These are phyloP conservation scores for Syrmaticus mikado DNA, from an alignment of 2,113 vertebrate genomes.

Conservation along the genomic window DNA sequence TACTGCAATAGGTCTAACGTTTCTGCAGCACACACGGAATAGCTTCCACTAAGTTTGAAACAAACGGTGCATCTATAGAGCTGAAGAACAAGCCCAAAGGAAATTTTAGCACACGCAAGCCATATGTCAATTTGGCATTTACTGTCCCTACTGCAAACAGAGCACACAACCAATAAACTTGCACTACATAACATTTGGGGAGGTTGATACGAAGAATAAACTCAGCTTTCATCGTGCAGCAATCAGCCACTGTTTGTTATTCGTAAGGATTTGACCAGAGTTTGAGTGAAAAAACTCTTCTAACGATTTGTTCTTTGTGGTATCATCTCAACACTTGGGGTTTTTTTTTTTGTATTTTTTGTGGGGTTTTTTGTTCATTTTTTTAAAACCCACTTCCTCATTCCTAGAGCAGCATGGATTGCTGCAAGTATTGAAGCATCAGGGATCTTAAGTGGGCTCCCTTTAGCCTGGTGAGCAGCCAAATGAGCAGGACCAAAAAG, in stretches of 20 bases:
- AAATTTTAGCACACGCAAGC: neutral
- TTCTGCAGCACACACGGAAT: neutral
- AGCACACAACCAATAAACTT: neutral
- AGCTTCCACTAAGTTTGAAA: neutral
- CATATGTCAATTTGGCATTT: neutral
- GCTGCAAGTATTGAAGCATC: neutral
- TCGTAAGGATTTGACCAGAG: neutral
- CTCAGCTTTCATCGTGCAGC: neutral
- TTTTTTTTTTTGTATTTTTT: too few species aligned
- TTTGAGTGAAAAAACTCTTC: neutral
- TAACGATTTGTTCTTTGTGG: neutral
- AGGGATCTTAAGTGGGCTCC: neutral
- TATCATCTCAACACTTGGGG: neutral
- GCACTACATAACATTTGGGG: neutral
- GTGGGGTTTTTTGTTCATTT: too few species aligned
- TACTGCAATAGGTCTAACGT: neutral
- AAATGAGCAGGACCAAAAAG: neutral
- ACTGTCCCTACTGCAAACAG: neutral
- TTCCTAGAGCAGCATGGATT: neutral
- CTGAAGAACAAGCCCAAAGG: slow-evolving; percentile 1
- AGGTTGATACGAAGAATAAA: neutral
- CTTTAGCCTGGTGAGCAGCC: neutral
- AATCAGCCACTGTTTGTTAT: neutral
- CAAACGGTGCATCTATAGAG: neutral
- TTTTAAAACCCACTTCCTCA: neutral